Conservation (phyloP, 2,797 vertebrate genomes). For the Tachyglossus aculeatus region DNA sequence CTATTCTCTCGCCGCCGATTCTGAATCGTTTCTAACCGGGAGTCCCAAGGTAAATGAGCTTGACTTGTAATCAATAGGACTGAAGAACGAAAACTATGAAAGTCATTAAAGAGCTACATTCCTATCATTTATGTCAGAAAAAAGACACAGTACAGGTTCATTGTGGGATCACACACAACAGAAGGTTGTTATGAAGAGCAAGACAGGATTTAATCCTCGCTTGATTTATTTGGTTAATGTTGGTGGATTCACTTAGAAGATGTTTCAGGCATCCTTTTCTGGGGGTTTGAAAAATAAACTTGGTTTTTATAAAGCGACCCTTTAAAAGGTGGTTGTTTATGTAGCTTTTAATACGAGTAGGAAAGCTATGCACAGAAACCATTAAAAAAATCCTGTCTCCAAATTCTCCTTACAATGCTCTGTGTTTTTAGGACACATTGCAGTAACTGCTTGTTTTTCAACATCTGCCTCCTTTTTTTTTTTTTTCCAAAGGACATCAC, state of each 20-base stretch:
- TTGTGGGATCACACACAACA: slow-evolving; percentile 25
- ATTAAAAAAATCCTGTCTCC: background rate
- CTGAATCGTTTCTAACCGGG: slow-evolving; percentile 12
- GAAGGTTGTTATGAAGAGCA: slow-evolving; percentile 24
- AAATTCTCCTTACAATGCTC: background rate
- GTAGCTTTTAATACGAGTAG: background rate
- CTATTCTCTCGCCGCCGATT: too few species aligned
- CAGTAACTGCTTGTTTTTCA: background rate
- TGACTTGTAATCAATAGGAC: slow-evolving; percentile 47
- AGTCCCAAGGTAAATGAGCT: slow-evolving; percentile 1
- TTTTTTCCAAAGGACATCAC: background rate
- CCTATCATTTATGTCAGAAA: slow-evolving; percentile 41
- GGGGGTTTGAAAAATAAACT: slow-evolving; percentile 19
- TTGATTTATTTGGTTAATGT: slow-evolving; percentile 19
- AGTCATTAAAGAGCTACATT: slow-evolving; percentile 8
- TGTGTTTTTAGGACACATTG: background rate
- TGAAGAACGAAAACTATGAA: background rate
- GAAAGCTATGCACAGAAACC: background rate
- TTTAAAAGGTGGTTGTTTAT: slow-evolving; percentile 4
- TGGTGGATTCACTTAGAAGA: slow-evolving; percentile 24
- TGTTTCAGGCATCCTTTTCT: slow-evolving; percentile 29
- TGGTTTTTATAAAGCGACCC: background rate
- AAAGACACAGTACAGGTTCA: slow-evolving; percentile 19
- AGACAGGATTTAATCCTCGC: background rate
- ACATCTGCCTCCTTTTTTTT: too few species aligned